Percentiles rank a stretch among this genome's conserved stretches.
Evolutionary conservation across 2,797 vertebrate genomes (phyloP).

Genomic region (Oreonectes daqikongensis): DNA sequence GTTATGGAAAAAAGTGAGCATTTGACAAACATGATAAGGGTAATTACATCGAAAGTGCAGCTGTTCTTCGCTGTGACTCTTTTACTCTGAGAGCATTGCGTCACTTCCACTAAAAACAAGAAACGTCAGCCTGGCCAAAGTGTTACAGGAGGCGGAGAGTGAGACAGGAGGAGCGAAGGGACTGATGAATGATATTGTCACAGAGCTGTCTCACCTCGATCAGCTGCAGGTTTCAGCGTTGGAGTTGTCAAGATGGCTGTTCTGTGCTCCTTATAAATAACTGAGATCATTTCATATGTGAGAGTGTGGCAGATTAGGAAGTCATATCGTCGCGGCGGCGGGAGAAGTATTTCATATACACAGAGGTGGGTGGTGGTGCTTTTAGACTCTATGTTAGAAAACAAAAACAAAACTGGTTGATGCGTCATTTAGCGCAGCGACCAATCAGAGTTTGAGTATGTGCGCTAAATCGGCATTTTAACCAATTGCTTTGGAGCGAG

Average conservation of each 20-base stretch:
- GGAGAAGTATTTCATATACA: slow-evolving; percentile 64
- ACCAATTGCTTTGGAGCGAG: slow-evolving; percentile 58
- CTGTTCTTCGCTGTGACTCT: no score
- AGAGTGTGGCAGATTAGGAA: slow-evolving; percentile 61
- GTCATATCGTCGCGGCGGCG: slow-evolving; percentile 70
- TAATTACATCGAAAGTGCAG: slow-evolving; percentile 25
- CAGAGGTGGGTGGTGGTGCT: slow-evolving; percentile 71
- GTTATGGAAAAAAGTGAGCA: background rate
- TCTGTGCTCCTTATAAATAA: slow-evolving; percentile 31
- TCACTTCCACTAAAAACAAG: slow-evolving; percentile 78
- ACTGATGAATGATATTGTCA: slow-evolving; percentile 50
- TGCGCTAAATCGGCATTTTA: slow-evolving; percentile 38
- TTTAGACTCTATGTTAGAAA: slow-evolving; percentile 15
- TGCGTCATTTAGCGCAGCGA: background rate
- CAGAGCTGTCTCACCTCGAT: slow-evolving; percentile 39
- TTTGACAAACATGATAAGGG: background rate
- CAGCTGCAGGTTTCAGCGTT: slow-evolving; percentile 19
- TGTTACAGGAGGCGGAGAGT: slow-evolving; percentile 52
- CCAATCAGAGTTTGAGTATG: slow-evolving; percentile 39
- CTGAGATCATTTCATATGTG: slow-evolving; percentile 57
- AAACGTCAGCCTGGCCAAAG: slow-evolving; percentile 67
- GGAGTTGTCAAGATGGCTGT: slow-evolving; percentile 55
- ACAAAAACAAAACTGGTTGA: background rate
- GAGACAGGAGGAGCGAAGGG: slow-evolving; percentile 52
- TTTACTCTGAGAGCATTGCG: slow-evolving; percentile 42